Evolutionary conservation across 2,113 vertebrate genomes (phyloP).

Genomic region (Balaeniceps rex): DNA sequence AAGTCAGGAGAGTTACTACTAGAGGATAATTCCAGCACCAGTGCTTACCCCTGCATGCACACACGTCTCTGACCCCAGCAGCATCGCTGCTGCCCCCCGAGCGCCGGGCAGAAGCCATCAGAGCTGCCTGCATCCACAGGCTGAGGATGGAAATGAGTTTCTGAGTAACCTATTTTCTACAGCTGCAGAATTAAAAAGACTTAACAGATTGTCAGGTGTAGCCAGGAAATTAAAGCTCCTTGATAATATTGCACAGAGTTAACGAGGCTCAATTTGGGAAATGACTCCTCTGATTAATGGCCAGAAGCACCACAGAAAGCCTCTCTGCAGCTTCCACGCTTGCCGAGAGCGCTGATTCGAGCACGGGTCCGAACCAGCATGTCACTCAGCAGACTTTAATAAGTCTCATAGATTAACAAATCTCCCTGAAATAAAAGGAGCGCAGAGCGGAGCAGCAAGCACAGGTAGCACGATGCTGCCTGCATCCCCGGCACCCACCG

Average conservation of each 20-base stretch:
- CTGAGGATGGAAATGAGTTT: background rate
- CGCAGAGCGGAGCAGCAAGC: background rate
- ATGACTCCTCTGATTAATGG: background rate
- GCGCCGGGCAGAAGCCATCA: fast-evolving
- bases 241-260: background rate
- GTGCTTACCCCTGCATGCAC: fast-evolving
- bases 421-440: background rate
- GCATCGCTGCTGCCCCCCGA: fast-evolving
- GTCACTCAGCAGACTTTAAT: background rate
- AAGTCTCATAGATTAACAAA: background rate
- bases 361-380: background rate
- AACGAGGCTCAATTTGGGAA: background rate
- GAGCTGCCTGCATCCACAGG: background rate
- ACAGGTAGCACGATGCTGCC: fast-evolving
- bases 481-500: background rate
- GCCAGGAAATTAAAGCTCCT: background rate
- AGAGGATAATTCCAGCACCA: background rate
- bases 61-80: too few species aligned
- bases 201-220: background rate
- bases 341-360: background rate
- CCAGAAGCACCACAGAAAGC: background rate
- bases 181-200: background rate
- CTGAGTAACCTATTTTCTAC: background rate
- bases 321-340: background rate
- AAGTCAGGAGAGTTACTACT: background rate